These are phyloP conservation scores for Chelmon rostratus DNA, from an alignment of 2,797 vertebrate genomes.

Conservation along the genomic window DNA sequence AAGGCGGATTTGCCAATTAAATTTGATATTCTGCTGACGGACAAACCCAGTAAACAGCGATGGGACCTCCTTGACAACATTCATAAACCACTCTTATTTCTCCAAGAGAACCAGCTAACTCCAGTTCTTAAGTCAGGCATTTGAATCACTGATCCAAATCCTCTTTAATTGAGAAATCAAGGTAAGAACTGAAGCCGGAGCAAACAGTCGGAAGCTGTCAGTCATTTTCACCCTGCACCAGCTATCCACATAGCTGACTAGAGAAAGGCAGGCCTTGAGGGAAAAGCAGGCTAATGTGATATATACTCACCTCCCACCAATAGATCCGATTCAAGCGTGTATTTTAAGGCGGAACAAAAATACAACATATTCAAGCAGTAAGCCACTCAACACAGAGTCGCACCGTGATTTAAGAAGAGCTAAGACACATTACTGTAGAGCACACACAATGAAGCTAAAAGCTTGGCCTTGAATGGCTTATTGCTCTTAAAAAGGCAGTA, in stretches of 20 bases:
- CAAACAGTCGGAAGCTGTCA: slow-evolving; percentile 18
- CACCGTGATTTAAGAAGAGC: slow-evolving; percentile 7
- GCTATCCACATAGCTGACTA: not conserved
- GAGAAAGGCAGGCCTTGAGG: not conserved
- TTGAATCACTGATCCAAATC: slow-evolving; percentile 5
- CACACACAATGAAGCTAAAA: slow-evolving; percentile 13
- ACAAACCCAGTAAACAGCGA: not conserved
- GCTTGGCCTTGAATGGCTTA: slow-evolving; percentile 7
- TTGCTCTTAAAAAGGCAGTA: slow-evolving; percentile 28
- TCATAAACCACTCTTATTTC: not conserved
- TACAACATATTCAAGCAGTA: slow-evolving; percentile 18
- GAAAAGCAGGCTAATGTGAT: slow-evolving; percentile 10
- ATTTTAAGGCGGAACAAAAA: slow-evolving; percentile 27
- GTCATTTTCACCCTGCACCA: not conserved
- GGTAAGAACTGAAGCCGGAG: slow-evolving; percentile 12
- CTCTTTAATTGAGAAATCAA: slow-evolving; percentile 16
- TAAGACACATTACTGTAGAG: not conserved
- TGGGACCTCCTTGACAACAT: not conserved
- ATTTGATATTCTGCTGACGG: not conserved
- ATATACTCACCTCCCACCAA: slow-evolving; percentile 12
- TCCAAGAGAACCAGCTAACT: not conserved
- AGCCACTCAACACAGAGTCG: not conserved
- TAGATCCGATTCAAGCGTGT: slow-evolving; percentile 4
- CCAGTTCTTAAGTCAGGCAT: not conserved
- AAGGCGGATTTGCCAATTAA: not conserved